Evolutionary conservation across 2,888 invertebrate species (phyloP).

Genomic region (Andrena fulva): DNA sequence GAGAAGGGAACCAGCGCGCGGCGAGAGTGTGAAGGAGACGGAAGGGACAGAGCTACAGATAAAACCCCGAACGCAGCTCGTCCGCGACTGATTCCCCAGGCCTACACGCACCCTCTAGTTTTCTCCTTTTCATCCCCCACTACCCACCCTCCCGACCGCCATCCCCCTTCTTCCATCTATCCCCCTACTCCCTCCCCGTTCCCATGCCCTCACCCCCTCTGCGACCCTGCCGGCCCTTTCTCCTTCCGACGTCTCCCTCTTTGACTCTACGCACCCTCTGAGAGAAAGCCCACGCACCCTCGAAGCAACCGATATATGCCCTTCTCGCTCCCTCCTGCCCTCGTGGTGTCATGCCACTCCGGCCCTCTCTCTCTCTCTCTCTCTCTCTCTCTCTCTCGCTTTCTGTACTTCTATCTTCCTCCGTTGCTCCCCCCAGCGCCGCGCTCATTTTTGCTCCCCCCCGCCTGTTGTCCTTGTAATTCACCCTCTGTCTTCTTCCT

Average conservation of each 20-base stretch:
- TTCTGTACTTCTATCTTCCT: constrained; percentile 36
- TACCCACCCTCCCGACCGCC: constrained; percentile 72
- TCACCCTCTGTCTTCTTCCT: constrained; percentile 59
- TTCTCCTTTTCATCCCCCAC: constrained; percentile 81
- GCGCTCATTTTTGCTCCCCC: constrained; percentile 42
- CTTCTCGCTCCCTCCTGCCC: constrained; percentile 48
- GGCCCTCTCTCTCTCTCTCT: constrained; percentile 30
- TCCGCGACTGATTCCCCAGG: constrained; percentile 84
- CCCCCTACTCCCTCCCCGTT: constrained; percentile 44
- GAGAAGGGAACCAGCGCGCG: constrained; percentile 60
- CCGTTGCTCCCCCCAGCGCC: constrained; percentile 35
- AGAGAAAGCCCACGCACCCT: constrained; percentile 81
- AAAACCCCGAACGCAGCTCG: constrained; percentile 84
- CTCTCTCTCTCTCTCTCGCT: constrained; percentile 24
- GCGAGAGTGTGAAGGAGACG: constrained; percentile 67
- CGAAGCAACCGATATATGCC: constrained; percentile 69
- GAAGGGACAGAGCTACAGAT: constrained; percentile 80
- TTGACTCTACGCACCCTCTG: constrained; percentile 78
- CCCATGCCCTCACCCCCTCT: constrained; percentile 51
- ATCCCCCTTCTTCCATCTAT: constrained; percentile 60
- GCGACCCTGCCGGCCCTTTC: constrained; percentile 72
- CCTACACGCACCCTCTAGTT: constrained; percentile 84
- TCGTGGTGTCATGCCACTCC: constrained; percentile 31
- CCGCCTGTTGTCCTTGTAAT: constrained; percentile 48
- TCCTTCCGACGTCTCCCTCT: constrained; percentile 77